phyloP scores from a whole-genome alignment of 2,888 invertebrate species.

The Anaspis maculata region DNA sequence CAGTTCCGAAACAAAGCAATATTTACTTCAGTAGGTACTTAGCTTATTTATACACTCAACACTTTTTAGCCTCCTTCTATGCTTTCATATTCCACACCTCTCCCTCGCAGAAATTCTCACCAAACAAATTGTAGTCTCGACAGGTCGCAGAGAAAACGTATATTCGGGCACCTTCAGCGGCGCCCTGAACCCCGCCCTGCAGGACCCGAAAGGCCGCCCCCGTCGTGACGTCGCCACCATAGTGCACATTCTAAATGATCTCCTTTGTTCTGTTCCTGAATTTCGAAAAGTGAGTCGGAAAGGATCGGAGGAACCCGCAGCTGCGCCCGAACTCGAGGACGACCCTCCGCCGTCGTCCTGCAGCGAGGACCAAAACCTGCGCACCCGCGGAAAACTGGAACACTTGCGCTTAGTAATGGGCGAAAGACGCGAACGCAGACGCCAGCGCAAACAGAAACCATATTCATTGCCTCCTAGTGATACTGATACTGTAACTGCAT shows the following conservation, averaged over 20 bases:
- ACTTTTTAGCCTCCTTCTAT: too few species aligned
- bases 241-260: constrained; percentile 90
- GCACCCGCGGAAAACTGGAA: constrained; percentile 69
- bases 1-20: too few species aligned
- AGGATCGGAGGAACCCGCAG: constrained; percentile 36
- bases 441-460: constrained; percentile 67
- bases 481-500: constrained; percentile 41
- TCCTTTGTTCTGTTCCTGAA: constrained; percentile 75
- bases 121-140: too few species aligned
- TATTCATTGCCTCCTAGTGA: constrained; percentile 49
- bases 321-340: constrained; percentile 37
- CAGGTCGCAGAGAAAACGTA: constrained; percentile 88
- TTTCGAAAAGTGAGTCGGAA: constrained; percentile 32
- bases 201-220: constrained; percentile 85
- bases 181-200: constrained; percentile 85
- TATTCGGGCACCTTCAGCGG: constrained; percentile 96
- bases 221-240: constrained; percentile 92
- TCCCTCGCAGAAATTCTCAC: too few species aligned
- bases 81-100: too few species aligned
- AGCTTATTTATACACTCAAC: too few species aligned
- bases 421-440: constrained; percentile 75
- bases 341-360: constrained; percentile 22
- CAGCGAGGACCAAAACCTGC: constrained; percentile 39
- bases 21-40: too few species aligned
- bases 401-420: constrained; percentile 85